These are phyloP conservation scores for Drosophila fungiperda DNA, from an alignment of 2,888 invertebrate genomes.

Conservation along the genomic window DNA sequence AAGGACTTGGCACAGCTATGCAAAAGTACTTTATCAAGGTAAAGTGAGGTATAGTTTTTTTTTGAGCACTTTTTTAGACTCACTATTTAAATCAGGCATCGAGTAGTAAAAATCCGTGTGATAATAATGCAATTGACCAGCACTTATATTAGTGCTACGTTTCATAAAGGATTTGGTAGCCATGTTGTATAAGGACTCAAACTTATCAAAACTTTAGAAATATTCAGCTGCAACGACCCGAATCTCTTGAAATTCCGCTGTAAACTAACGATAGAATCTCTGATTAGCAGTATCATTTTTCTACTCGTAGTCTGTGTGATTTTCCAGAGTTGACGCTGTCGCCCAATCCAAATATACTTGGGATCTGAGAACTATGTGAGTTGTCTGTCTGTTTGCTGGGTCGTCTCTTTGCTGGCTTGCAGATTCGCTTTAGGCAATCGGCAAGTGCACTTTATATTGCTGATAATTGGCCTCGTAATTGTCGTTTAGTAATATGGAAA, in stretches of 20 bases:
- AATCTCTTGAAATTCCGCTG: constrained; percentile 36
- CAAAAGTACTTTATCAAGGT: neutral
- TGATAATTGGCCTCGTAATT: constrained; percentile 48
- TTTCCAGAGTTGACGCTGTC: constrained; percentile 38
- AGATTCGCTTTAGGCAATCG: constrained; percentile 16
- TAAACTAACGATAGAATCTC: constrained; percentile 49
- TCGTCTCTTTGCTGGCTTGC: constrained; percentile 7
- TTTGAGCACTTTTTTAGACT: constrained; percentile 44
- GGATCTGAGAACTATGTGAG: neutral
- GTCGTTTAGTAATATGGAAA: constrained; percentile 43
- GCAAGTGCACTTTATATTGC: constrained; percentile 25
- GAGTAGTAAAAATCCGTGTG: constrained; percentile 83
- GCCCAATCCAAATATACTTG: constrained; percentile 35
- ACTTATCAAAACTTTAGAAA: neutral
- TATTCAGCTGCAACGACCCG: constrained; percentile 29
- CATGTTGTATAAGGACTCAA: constrained; percentile 52
- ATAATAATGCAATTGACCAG: constrained; percentile 85
- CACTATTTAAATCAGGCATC: constrained; percentile 80
- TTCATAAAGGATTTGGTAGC: constrained; percentile 55
- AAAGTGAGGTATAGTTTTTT: neutral
- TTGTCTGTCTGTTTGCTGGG: constrained; percentile 14
- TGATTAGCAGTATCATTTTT: constrained; percentile 24
- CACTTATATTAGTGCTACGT: constrained; percentile 55
- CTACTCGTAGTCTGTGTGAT: constrained; percentile 26
- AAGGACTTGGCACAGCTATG: neutral